Conservation (phyloP, 2,888 invertebrate genomes). For the Psococerastis gibbosa region DNA sequence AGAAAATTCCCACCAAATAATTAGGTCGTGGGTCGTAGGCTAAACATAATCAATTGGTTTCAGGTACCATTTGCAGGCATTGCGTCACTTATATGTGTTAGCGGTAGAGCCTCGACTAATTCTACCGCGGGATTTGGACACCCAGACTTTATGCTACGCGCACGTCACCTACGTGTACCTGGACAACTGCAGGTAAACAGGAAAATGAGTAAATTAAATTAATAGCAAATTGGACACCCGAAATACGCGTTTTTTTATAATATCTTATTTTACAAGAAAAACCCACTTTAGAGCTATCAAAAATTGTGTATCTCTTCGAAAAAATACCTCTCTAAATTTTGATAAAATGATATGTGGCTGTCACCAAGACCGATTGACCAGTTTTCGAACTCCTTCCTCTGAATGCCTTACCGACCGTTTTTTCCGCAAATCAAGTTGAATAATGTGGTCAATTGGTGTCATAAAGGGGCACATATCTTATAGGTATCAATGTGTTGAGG, state of each 20-base stretch:
- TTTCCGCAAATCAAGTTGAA: too few species aligned
- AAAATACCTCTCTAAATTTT: too few species aligned
- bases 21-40: neutral
- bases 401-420: too few species aligned
- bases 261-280: too few species aligned
- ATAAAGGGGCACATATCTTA: too few species aligned
- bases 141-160: conserved; percentile 62
- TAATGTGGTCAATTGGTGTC: too few species aligned
- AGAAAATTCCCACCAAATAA: neutral
- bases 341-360: too few species aligned
- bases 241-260: conserved; percentile 4
- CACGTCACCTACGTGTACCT: conserved; percentile 42
- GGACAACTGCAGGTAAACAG: conserved; percentile 24
- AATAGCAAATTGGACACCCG: neutral
- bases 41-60: conserved; percentile 16
- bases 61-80: conserved; percentile 92
- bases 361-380: too few species aligned
- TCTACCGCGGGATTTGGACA: conserved; percentile 67
- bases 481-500: too few species aligned
- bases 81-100: conserved; percentile 87
- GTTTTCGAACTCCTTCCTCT: too few species aligned
- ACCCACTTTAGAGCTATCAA: too few species aligned
- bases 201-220: conserved; percentile 24
- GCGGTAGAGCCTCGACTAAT: conserved; percentile 82
- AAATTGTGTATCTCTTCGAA: too few species aligned